phyloP scores from a whole-genome alignment of 2,888 invertebrate genomes.

The Brenthis hecate region DNA sequence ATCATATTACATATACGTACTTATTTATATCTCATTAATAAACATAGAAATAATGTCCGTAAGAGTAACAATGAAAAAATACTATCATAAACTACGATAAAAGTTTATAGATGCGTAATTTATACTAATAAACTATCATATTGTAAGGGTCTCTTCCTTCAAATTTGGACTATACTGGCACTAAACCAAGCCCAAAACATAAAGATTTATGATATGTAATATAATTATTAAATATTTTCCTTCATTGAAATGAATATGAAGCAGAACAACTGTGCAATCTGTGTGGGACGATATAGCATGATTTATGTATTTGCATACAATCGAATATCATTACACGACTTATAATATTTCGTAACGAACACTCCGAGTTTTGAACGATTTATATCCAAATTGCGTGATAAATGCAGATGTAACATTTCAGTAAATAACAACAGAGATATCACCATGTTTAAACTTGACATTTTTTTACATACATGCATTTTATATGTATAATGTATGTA shows the following conservation, averaged over 20 bases:
- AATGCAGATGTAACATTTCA: constrained; percentile 6
- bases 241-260: neutral
- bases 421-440: neutral
- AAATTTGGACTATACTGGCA: neutral
- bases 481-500: neutral
- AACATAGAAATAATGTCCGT: too few species aligned
- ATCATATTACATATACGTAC: too few species aligned
- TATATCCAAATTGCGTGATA: constrained; percentile 11
- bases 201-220: neutral
- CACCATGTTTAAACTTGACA: neutral
- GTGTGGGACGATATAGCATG: constrained; percentile 20
- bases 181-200: neutral
- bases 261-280: neutral
- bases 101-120: too few species aligned
- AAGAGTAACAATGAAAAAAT: too few species aligned
- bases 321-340: constrained; percentile 26
- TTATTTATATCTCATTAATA: too few species aligned
- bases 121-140: too few species aligned
- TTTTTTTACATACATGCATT: too few species aligned
- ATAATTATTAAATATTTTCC: neutral
- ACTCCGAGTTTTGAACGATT: constrained; percentile 11
- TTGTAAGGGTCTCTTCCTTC: neutral
- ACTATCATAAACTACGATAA: too few species aligned
- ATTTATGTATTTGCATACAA: constrained; percentile 31
- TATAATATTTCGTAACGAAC: constrained; percentile 22